Evolutionary conservation across 2,888 invertebrate genomes (phyloP), one percentile per base, ranked within the genome.

Genomic region (Ceraclea dissimilis): DNA sequence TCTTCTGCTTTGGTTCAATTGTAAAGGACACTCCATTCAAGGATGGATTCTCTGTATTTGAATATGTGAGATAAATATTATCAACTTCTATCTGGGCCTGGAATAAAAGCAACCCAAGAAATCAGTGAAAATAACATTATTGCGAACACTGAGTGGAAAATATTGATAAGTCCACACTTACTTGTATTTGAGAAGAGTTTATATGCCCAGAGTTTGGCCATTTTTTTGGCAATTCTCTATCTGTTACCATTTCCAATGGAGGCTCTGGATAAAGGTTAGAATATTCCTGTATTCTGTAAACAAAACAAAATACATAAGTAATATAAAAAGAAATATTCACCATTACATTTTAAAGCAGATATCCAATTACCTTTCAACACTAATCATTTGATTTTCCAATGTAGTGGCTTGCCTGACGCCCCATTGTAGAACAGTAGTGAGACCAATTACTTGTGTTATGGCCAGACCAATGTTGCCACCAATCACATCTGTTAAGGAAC

Each of bases 331-430:
- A n/a, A n/a, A n/a, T n/a, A n/a, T n/a, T n/a, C n/a, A n/a, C n/a
- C n/a, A n/a, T n/a, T n/a, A n/a, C n/a, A n/a, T n/a, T n/a, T n/a
- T 11, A 33, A 33, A n/a, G n/a, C n/a, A n/a, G n/a, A n/a, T n/a
- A n/a, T 16, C 11, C 8, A 46, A 11, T 57, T 64, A 76, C 69
- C 93, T 81, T 72, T 97, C 96, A 0, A 96, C 95, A 5, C 90
- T 87, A 2, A 89, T 92, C 90, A 93, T 90, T 62, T 86, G 87
- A 67, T 90, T 92, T 68, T 86, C 90, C 8, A 90, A 70, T 69
- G 94, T 94, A 0, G 93, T 90, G 63, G 91, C 90, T 70, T 95
- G 94, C 10, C 94, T 77, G 83, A 95, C 90, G 22, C 92, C 93
- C 92, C 93, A 95, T 67, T 86, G 86, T 69, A 87, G 83, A 82